Evolutionary conservation across 2,113 vertebrate genomes (phyloP), one percentile per base, ranked within the genome.

Genomic region (Sinocyclocheilus maitianheensis): DNA sequence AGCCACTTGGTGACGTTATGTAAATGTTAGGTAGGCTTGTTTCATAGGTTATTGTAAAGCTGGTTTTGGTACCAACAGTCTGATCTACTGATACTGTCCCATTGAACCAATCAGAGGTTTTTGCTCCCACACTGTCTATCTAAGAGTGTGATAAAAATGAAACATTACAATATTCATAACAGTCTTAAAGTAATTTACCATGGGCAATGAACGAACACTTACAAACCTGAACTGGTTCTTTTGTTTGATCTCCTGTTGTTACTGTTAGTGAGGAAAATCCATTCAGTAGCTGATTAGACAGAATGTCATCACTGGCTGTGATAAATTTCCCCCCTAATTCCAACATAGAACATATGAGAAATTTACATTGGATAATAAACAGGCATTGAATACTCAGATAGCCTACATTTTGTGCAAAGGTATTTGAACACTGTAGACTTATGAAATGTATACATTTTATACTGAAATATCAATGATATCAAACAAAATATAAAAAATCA

Each of bases 261-360:
- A 92, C 90, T 26, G 90, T 90, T 83, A 95, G 89, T 91, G 91
- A 91, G 69, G 89, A 87, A 88, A 96, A 95, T 53, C 86, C 93
- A 89, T 94, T 92, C 11, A 92, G 85, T 86, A 96, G 84, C 26
- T 84, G 84, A 67, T 92, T 94, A 84, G 89, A 89, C 60, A 90
- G 81, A 75, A 90, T 63, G 11, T 67, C 86, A 81, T 95, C 93
- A 65, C 89, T 84, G 30, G 93, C 89, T 11, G 88, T 84, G 82
- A 92, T 92, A 46, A 87, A 91, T 53, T 91, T 90, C 14, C 94
- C 94, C 69, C 91, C 95, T 95, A 80, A 10, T 72, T 53, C 3
- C 37, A 81, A 81, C 14, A 81, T 18, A 43, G 1, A 81, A 65
- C n/a, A 48, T 24, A 75, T 22, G 37, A 72, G 9, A 48, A 80